These are phyloP conservation scores for Hystrix cristata DNA, from an alignment of 2,113 vertebrate species.

Conservation along the genomic window DNA sequence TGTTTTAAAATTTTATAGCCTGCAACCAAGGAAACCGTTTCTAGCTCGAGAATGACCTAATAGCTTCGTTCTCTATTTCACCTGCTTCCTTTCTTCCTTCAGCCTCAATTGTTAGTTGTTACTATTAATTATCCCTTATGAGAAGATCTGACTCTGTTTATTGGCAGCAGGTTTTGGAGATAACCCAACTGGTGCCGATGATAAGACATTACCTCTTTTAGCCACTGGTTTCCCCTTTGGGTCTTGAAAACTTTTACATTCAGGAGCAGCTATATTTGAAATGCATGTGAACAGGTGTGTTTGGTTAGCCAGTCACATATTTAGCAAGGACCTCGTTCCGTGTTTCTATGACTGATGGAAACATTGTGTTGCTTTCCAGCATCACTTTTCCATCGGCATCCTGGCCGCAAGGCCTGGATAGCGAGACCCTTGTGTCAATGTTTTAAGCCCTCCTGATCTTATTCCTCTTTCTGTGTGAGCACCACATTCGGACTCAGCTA, in stretches of 20 bases:
- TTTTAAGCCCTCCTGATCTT: background rate
- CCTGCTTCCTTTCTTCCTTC: background rate
- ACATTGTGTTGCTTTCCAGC: background rate
- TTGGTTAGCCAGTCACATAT: background rate
- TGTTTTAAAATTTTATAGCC: background rate
- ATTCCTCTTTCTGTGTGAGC: background rate
- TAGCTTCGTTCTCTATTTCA: background rate
- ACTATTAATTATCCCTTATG: background rate
- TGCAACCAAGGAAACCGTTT: background rate
- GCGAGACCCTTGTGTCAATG: rapidly evolving
- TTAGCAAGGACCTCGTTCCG: background rate
- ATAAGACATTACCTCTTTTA: background rate
- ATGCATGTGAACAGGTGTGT: background rate
- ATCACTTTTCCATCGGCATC: background rate
- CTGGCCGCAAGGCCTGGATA: background rate
- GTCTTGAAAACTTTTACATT: background rate
- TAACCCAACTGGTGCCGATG: background rate
- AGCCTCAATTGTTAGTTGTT: background rate
- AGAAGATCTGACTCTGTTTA: background rate
- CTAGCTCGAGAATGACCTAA: background rate
- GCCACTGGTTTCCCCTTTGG: background rate
- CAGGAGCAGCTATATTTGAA: background rate
- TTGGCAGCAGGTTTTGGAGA: background rate
- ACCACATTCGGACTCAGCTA: background rate
- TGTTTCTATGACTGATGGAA: background rate